Evolutionary conservation across 1,140 invertebrate species (phyloP), one percentile per base, ranked within the genome.

Genomic region (Eubasilissa regina): DNA sequence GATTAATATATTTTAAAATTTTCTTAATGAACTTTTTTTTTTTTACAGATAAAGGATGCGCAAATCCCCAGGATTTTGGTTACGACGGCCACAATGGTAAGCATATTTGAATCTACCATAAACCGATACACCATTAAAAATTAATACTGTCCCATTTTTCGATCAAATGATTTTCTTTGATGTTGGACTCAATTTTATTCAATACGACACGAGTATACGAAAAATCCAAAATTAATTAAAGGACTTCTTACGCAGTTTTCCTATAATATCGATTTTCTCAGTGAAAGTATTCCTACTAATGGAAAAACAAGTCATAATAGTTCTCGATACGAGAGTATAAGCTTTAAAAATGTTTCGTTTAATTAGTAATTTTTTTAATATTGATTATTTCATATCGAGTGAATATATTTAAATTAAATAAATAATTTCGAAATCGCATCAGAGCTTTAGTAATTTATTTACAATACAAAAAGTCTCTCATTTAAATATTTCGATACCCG

Each of bases 71-170:
- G 73, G 83, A 84, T 75, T 84, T 84, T 74, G 77, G 80, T 60
- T 84, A 84, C 66, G 81, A 84, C 70, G 84, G 82, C n/a, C 60
- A 78, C 6, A 81, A 82, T 75, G 84, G 84, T 84, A 72, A 83
- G 80, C 70, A 72, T 68, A 47, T 58, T 25, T 55, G n/a, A 21
- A 53, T 73, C 17, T 70, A 35, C 6, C 6, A 35, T 3, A 35
- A 35, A 35, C 25, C 6, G 6, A 35, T 1, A 35, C 6, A 35
- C 25, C 25, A 3, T 35, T 35, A 35, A 66, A 60, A 51, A 51
- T 51, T 1, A 8, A 8, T 51, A 1, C 9, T 13, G 3, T 51
- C 11, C 9, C 11, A 13, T 13, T 51, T 51, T 51, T 51, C 11
- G 11, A 51, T 4, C n/a, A 51, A 15, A 51, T 15, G 48, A 3